A percentile compares a stretch with the other conserved stretches of the same genome.
Conservation (phyloP, 2,113 vertebrate genomes). For the Oxygymnocypris stewartii region DNA sequence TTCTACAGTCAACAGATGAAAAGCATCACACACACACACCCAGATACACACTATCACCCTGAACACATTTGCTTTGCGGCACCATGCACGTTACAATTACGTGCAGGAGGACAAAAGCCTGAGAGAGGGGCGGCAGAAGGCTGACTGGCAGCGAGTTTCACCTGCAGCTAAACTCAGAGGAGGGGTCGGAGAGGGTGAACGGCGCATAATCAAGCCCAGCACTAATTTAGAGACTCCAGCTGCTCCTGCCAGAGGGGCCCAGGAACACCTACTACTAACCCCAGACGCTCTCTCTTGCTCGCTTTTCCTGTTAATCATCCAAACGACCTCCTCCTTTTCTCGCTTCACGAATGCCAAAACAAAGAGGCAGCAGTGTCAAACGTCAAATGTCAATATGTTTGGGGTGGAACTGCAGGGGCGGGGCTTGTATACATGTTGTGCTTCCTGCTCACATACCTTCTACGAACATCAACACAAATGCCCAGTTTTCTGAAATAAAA, state of each 20-base stretch:
- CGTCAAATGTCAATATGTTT: conserved; percentile 70
- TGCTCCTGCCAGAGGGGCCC: conserved; percentile 91
- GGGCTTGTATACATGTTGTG: neutral
- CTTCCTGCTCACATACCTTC: conserved; percentile 30
- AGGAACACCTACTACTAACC: conserved; percentile 72
- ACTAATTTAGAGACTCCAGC: conserved; percentile 93
- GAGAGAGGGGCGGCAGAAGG: conserved; percentile 83
- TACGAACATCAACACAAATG: neutral
- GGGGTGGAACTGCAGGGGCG: neutral
- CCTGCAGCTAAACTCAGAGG: conserved; percentile 89
- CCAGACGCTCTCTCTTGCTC: conserved; percentile 15
- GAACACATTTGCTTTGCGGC: conserved; percentile 56
- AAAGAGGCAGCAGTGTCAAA: conserved; percentile 80
- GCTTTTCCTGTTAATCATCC: conserved; percentile 52
- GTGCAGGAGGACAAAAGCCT: conserved; percentile 77
- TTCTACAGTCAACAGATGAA: conserved; percentile 62
- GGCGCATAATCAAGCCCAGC: conserved; percentile 86
- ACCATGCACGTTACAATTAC: conserved; percentile 72
- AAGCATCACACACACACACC: conserved; percentile 61
- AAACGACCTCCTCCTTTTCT: conserved; percentile 41
- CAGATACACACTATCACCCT: conserved; percentile 42
- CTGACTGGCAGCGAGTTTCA: conserved; percentile 84
- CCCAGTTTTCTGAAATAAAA: neutral
- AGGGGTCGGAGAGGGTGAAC: conserved; percentile 52
- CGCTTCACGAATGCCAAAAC: conserved; percentile 71